Evolutionary conservation across 1,140 invertebrate species (phyloP), one percentile per base, ranked within the genome.

Genomic region (Armadillidium nasatum): DNA sequence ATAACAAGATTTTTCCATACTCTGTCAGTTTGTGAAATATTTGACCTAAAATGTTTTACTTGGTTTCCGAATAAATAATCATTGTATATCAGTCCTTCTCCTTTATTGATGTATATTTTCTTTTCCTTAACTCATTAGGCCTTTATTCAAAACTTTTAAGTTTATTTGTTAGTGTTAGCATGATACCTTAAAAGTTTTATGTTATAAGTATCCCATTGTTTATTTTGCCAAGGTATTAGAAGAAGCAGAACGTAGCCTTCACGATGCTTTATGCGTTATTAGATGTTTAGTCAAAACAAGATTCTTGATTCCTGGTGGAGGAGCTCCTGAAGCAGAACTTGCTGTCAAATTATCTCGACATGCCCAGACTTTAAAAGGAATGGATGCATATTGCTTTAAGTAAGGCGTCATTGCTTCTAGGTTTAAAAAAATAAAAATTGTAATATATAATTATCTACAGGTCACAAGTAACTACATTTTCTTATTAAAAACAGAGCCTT

Each of bases 221-320:
- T 33, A 33, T 33, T 33, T 33, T 60, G 1, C 7, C 4, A 21
- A 80, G 79, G 81, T 81, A 72, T 78, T 90, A 33, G 89, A 90
- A 77, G 89, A 90, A 83, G 88, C 88, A 74, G 89, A 90, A 68
- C 88, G 98, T 80, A 99, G 97, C 6, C 86, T 99, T 45, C 98
- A 99, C 84, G 98, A 99, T 87, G 97, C 98, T 13, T 88, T 99
- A 6, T 99, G 97, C 86, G 97, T 98, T 13, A 94, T 99, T 83
- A 90, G 97, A 81, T 99, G 97, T 86, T 88, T 99, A 72, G 96
- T 99, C 0, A 97, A 97, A 82, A 92, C 97, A 73, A 90, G 87
- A 87, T 90, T 81, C 78, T 84, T 98, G 77, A 91, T 99, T 84
- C 91, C 96, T 74, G 96, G 98, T 71, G 98, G 97, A 72, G 97